Conservation (phyloP, 2,888 invertebrate genomes). For the Rhingia campestris region DNA sequence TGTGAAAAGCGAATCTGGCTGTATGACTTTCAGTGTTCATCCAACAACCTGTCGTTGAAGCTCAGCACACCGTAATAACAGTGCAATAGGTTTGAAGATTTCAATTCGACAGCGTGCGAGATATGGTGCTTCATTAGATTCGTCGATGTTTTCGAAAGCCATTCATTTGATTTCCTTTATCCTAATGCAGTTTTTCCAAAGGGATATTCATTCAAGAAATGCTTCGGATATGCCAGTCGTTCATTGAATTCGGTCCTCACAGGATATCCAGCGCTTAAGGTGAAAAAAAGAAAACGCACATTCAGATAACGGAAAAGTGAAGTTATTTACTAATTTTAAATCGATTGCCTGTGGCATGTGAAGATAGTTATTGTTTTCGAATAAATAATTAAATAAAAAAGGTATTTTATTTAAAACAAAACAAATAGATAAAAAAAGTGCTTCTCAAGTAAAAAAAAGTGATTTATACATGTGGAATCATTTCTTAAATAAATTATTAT, state of each 20-base stretch:
- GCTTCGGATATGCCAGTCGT: conserved; percentile 56
- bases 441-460: conserved; percentile 9
- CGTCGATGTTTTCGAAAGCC: conserved; percentile 42
- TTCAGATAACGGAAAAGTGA: conserved; percentile 48
- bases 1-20: conserved; percentile 33
- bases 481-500: conserved; percentile 36
- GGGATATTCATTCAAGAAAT: conserved; percentile 57
- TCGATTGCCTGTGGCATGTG: neutral
- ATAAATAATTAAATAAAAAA: conserved; percentile 10
- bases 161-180: conserved; percentile 52
- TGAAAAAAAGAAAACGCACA: neutral
- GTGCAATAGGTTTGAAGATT: conserved; percentile 27
- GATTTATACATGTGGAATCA: conserved; percentile 10
- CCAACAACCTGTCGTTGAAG: conserved; percentile 70
- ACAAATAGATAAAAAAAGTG: conserved; percentile 13
- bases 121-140: conserved; percentile 42
- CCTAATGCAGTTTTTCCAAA: conserved; percentile 49
- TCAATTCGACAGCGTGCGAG: conserved; percentile 36
- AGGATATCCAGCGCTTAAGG: conserved; percentile 50
- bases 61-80: conserved; percentile 23
- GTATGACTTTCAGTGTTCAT: conserved; percentile 57
- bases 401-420: conserved; percentile 21
- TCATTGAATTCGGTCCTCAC: conserved; percentile 65
- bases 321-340: conserved; percentile 1
- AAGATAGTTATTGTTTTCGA: conserved; percentile 11